phyloP scores from a whole-genome alignment of 2,113 vertebrate genomes.

The Charina bottae region DNA sequence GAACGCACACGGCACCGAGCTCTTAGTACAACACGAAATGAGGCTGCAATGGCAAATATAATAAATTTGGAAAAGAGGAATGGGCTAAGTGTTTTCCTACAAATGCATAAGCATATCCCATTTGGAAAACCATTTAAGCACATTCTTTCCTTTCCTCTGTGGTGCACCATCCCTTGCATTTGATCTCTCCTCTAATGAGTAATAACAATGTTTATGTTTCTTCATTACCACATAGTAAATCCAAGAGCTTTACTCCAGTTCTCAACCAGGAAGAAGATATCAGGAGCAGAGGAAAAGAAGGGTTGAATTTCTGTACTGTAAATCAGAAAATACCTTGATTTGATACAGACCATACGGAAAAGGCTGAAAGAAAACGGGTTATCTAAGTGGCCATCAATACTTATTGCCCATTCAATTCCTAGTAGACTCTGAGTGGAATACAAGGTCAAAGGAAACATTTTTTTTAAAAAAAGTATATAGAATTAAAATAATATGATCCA shows the following conservation, averaged over 20 bases:
- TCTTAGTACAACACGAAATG: not conserved
- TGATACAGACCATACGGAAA: not conserved
- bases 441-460: not conserved
- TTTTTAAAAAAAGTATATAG: not conserved
- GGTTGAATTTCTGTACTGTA: not conserved
- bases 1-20: fast-evolving
- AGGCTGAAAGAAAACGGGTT: not conserved
- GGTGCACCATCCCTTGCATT: not conserved
- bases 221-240: slow-evolving; percentile 22
- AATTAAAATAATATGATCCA: not conserved
- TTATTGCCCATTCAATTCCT: not conserved
- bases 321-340: not conserved
- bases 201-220: slow-evolving; percentile 25
- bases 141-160: not conserved
- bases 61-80: not conserved
- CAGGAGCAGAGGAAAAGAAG: not conserved
- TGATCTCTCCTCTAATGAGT: not conserved
- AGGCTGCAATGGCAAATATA: not conserved
- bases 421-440: not conserved
- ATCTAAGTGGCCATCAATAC: not conserved
- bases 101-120: not conserved
- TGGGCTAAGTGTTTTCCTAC: not conserved
- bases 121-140: slow-evolving; percentile 10
- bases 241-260: not conserved
- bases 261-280: not conserved